Evolutionary conservation across 2,113 vertebrate genomes (phyloP), one percentile per base, ranked within the genome.

Genomic region (Neodontobutis hainanensis): DNA sequence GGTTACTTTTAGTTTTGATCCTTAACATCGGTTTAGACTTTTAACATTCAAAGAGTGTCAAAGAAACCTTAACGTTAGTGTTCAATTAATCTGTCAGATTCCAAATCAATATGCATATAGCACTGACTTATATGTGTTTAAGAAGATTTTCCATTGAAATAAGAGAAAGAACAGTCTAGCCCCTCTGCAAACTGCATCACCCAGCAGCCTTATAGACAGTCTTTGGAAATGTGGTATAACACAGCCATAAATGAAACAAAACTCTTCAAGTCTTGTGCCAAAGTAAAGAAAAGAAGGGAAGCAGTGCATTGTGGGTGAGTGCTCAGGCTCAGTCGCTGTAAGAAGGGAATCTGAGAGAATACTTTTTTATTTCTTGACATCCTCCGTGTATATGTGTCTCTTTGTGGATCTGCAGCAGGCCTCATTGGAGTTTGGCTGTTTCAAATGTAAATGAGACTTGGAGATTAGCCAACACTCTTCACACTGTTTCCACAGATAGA

Each of bases 361-460:
- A 40, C 48, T 34, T 60, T 71, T 71, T 47, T 71, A 16, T 75
- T 59, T 59, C 57, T 65, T 73, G 51, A 48, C 68, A 81, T 49
- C 42, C 45, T 68, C 58, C 11, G 40, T 5, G 32, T 11, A 11
- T 68, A 44, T 58, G 47, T 38, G 65, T 58, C 66, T 73, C 61
- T 35, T 52, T 51, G 43, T 50, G 60, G 12, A 67, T 66, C 19
- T 46, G 2, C 11, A 16, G 59, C 27, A 48, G 46, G 68, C 36
- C 49, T 73, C 77, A 74, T 82, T 80, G 71, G 61, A 59, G 52
- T 80, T 68, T 82, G 64, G 46, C 60, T 34, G 43, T 90, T 90
- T 90, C 80, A 86, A 83, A 89, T 90, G 87, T 78, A 89, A 88
- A 92, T 90, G 38, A 68, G 52, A 62, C 45, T 76, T 69, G 47